These are phyloP conservation scores for Aphodius granarius DNA, from an alignment of 2,888 invertebrate genomes.

Conservation along the genomic window DNA sequence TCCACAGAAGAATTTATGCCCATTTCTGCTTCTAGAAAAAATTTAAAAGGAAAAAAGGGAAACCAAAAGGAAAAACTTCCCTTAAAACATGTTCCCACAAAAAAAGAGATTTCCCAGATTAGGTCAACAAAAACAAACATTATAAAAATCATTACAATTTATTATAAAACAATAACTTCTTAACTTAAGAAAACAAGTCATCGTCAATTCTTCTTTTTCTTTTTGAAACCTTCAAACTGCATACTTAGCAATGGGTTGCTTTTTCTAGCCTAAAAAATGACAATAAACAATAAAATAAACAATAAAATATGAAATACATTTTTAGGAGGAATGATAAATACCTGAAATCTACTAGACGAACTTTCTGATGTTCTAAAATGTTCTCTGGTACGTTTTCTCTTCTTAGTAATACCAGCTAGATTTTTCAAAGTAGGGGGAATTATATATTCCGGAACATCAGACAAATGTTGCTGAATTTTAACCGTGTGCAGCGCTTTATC, in stretches of 20 bases:
- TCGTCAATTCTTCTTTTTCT: conserved; percentile 48
- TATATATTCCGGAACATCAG: conserved; percentile 92
- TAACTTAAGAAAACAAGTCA: not conserved
- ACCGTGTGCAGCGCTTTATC: conserved; percentile 87
- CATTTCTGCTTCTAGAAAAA: no score
- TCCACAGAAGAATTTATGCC: no score
- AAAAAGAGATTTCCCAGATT: no score
- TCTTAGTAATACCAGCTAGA: conserved; percentile 57
- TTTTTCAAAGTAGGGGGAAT: conserved; percentile 76
- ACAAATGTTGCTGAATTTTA: conserved; percentile 78
- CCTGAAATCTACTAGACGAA: conserved; percentile 40
- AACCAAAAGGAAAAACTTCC: no score
- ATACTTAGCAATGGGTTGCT: conserved; percentile 70
- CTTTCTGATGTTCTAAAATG: conserved; percentile 38
- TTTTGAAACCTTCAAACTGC: conserved; percentile 61
- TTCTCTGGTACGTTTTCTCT: conserved; percentile 41
- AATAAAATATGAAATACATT: conserved; percentile 3
- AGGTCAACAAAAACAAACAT: no score
- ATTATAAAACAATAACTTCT: not conserved
- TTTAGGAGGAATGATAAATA: no score
- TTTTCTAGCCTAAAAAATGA: conserved; percentile 61
- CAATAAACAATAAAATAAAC: conserved; percentile 15
- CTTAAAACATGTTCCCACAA: no score
- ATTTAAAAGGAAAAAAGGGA: no score
- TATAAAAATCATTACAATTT: not conserved